Conservation (phyloP, 1,140 invertebrate species). For the Cydia amplana region DNA sequence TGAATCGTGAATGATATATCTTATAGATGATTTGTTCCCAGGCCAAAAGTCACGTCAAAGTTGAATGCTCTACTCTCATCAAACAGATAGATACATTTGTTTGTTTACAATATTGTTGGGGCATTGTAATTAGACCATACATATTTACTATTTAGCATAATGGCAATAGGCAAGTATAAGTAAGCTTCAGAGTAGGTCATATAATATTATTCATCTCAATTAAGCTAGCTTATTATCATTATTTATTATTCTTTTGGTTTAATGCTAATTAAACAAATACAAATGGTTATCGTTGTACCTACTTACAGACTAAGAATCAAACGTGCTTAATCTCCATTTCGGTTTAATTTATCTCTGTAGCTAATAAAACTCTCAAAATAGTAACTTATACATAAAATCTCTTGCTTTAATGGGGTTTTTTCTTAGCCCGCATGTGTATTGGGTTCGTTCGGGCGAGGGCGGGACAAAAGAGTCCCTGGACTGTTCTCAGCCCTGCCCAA, state of each 20-base stretch:
- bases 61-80: background rate
- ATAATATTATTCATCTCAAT: background rate
- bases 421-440: slow-evolving; percentile 28
- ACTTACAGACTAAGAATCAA: background rate
- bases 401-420: slow-evolving; percentile 28
- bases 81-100: background rate
- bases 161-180: too few species aligned
- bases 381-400: slow-evolving; percentile 30
- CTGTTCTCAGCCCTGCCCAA: background rate
- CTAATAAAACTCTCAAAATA: slow-evolving; percentile 11
- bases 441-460: slow-evolving; percentile 17
- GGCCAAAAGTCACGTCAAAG: background rate
- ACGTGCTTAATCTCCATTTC: slow-evolving; percentile 1
- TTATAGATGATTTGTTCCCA: background rate
- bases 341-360: slow-evolving; percentile 8
- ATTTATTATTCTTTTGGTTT: background rate
- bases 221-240: background rate
- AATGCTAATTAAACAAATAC: background rate
- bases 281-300: background rate
- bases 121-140: background rate
- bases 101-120: background rate
- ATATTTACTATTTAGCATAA: too few species aligned
- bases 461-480: slow-evolving; percentile 26
- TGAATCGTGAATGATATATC: too few species aligned
- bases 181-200: background rate